A percentile compares a stretch with the other conserved stretches of the same genome.
These are phyloP conservation scores for Odocoileus virginianus DNA, from an alignment of 2,113 vertebrate genomes.

Conservation along the genomic window DNA sequence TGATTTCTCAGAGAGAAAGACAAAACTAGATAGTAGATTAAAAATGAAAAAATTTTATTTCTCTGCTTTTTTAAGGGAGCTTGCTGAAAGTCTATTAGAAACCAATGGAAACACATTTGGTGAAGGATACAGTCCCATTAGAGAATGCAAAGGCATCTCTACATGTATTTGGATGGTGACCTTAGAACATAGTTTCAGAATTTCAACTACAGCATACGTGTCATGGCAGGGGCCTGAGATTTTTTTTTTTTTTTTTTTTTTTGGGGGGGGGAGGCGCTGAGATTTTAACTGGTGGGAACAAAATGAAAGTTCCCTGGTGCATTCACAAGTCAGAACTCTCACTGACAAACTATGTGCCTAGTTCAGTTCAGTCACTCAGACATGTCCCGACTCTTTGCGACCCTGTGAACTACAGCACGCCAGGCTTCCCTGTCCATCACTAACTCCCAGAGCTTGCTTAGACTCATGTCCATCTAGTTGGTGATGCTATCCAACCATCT, in stretches of 20 bases:
- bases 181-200: background rate
- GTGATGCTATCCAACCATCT: background rate
- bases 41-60: background rate
- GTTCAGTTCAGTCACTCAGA: background rate
- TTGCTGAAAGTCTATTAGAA: background rate
- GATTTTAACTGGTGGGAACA: background rate
- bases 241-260: background rate
- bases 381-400: fast-evolving
- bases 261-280: background rate
- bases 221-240: background rate
- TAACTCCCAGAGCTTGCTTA: background rate
- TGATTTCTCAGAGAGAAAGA: slow-evolving; percentile 27
- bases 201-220: background rate
- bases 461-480: background rate
- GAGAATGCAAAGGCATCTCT: background rate
- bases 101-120: background rate
- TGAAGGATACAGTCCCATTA: background rate
- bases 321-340: background rate
- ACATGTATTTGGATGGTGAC: background rate
- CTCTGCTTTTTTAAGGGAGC: slow-evolving; percentile 8
- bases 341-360: background rate
- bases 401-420: background rate
- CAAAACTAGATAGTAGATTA: slow-evolving; percentile 1
- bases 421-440: background rate
- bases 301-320: background rate